These are phyloP conservation scores for Patella ulyssiponensis DNA, from an alignment of 2,888 invertebrate genomes.

Conservation along the genomic window DNA sequence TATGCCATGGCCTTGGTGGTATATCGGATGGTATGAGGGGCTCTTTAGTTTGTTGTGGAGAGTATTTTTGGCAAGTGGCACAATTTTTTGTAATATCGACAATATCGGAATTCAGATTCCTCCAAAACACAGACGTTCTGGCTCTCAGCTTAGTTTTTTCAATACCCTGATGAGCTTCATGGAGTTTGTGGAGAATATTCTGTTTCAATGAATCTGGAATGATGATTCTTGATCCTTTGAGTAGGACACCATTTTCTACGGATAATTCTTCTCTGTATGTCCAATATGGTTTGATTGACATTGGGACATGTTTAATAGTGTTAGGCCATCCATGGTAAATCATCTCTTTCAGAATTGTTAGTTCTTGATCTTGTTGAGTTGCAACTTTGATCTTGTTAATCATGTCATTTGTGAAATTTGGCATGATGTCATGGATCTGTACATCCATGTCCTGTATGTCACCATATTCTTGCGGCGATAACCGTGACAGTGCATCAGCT, in stretches of 20 bases:
- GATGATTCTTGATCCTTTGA: slow-evolving; percentile 16
- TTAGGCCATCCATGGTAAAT: slow-evolving; percentile 28
- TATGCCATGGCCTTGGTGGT: slow-evolving; percentile 19
- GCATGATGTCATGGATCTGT: not conserved
- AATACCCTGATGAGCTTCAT: slow-evolving; percentile 14
- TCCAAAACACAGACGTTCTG: slow-evolving; percentile 29
- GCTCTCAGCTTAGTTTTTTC: slow-evolving; percentile 16
- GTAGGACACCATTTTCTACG: slow-evolving; percentile 30
- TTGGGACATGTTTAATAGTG: slow-evolving; percentile 12
- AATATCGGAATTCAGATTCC: slow-evolving; percentile 34
- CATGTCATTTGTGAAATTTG: slow-evolving; percentile 7
- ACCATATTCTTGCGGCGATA: not conserved
- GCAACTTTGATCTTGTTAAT: slow-evolving; percentile 6
- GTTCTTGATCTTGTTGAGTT: slow-evolving; percentile 14
- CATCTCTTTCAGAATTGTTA: slow-evolving; percentile 22
- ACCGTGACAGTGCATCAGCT: slow-evolving; percentile 33
- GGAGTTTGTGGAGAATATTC: slow-evolving; percentile 16
- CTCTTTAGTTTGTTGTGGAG: slow-evolving; percentile 18
- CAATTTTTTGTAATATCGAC: slow-evolving; percentile 19
- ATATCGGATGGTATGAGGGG: slow-evolving; percentile 11
- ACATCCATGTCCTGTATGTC: not conserved
- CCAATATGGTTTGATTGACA: slow-evolving; percentile 20
- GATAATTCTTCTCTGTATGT: slow-evolving; percentile 29
- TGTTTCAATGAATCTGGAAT: not conserved
- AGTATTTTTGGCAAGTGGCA: slow-evolving; percentile 9